These are phyloP conservation scores for Plectrocnemia conspersa DNA, from an alignment of 1,140 invertebrate genomes.

Conservation along the genomic window DNA sequence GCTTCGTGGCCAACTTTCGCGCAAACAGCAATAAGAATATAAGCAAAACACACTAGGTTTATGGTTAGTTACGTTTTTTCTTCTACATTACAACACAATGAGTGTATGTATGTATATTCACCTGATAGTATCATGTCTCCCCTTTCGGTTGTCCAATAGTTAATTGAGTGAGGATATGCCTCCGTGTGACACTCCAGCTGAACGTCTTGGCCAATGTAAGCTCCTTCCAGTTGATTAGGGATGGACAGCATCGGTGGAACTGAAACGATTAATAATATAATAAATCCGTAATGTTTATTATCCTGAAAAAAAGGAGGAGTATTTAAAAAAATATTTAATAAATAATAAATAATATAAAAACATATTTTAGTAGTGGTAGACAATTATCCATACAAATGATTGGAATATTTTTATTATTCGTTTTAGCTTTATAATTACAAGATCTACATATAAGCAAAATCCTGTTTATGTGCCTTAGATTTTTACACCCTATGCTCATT, in stretches of 20 bases:
- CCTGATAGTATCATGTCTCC: constrained; percentile 87
- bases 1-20: constrained; percentile 1
- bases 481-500: no score
- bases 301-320: no score
- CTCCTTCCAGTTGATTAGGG: constrained; percentile 54
- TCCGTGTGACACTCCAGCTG: constrained; percentile 55
- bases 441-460: no score
- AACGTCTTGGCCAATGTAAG: constrained; percentile 54
- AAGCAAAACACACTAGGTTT: constrained; percentile 1
- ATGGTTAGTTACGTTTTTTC: neutral
- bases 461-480: no score
- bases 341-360: no score
- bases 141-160: constrained; percentile 65
- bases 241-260: constrained; percentile 57
- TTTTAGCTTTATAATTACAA: no score
- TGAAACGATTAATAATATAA: constrained; percentile 32
- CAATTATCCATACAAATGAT: no score
- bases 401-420: no score
- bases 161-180: constrained; percentile 54
- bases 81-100: neutral
- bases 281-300: neutral
- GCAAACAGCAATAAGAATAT: constrained; percentile 8
- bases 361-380: no score
- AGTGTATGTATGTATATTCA: constrained; percentile 45
- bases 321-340: no score